Conservation (phyloP, 2,888 invertebrate genomes). For the Listrodromus nycthemerus region DNA sequence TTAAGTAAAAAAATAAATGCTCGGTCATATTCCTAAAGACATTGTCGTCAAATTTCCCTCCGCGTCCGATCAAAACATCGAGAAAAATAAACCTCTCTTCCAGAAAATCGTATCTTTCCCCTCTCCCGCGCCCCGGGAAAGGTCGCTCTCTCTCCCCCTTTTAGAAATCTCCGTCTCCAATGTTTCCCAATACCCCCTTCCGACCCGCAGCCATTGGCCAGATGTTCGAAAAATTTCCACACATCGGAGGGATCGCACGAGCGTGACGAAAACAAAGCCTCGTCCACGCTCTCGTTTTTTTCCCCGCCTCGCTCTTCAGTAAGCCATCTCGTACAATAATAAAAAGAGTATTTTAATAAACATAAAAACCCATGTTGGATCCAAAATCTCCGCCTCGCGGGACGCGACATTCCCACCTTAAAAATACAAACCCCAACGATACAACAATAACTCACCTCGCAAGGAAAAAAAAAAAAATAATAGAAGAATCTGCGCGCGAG, state of each 20-base stretch:
- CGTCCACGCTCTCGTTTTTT: slow-evolving; percentile 9
- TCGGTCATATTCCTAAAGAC: too few species aligned
- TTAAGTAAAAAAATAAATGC: too few species aligned
- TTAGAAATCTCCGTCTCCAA: neutral
- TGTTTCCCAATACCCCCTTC: neutral
- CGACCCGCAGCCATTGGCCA: neutral
- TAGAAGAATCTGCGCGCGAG: neutral
- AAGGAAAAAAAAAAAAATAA: slow-evolving; percentile 2
- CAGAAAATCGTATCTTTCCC: neutral
- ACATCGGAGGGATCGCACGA: neutral
- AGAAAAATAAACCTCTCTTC: neutral
- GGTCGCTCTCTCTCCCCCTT: neutral
- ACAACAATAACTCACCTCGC: slow-evolving; percentile 45
- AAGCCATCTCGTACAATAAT: slow-evolving; percentile 31
- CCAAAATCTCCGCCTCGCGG: too few species aligned
- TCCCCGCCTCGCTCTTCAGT: neutral
- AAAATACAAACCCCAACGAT: too few species aligned
- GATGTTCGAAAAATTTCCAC: slow-evolving; percentile 30
- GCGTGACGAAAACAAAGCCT: slow-evolving; percentile 52
- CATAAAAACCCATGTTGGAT: too few species aligned
- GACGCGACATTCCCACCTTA: too few species aligned
- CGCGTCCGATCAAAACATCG: neutral
- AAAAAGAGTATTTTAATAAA: too few species aligned
- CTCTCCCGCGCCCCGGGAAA: neutral
- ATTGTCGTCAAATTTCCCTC: too few species aligned